These are phyloP conservation scores for Sebastes kiyomatsui DNA, from an alignment of 2,797 vertebrate genomes.

Conservation along the genomic window DNA sequence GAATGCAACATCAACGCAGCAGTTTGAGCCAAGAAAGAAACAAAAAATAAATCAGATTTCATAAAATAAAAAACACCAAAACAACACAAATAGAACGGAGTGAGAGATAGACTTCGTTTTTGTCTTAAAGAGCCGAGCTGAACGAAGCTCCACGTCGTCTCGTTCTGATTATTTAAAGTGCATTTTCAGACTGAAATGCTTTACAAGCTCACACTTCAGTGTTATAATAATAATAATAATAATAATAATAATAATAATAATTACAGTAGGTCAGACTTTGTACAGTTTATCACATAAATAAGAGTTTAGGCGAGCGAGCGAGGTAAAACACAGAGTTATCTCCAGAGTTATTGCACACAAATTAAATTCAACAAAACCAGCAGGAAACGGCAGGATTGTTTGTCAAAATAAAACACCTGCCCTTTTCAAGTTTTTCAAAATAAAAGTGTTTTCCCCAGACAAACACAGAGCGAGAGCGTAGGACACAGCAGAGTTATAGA, in stretches of 20 bases:
- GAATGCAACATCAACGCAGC: constrained; percentile 2
- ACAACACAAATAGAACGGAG: neutral
- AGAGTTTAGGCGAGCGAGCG: neutral
- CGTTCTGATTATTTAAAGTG: constrained; percentile 63
- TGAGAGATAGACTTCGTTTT: neutral
- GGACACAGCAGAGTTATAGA: constrained; percentile 1
- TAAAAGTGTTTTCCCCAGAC: constrained; percentile 16
- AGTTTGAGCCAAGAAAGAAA: neutral
- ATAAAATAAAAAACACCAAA: neutral
- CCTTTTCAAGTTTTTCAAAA: constrained; percentile 48
- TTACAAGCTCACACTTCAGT: constrained; percentile 45
- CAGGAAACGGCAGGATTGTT: constrained; percentile 19
- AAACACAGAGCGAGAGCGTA: neutral
- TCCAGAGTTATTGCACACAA: constrained; percentile 60
- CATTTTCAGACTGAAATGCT: constrained; percentile 58
- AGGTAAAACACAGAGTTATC: constrained; percentile 22
- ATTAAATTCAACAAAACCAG: constrained; percentile 31
- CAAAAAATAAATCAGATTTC: neutral
- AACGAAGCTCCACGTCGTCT: neutral
- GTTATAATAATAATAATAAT: constrained; percentile 14
- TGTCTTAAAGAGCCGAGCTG: neutral
- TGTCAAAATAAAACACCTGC: constrained; percentile 5
- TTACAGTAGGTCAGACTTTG: constrained; percentile 39
- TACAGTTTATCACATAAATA: constrained; percentile 59
- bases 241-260: constrained; percentile 9